Evolutionary conservation across 2,113 vertebrate genomes (phyloP), one percentile per base, ranked within the genome.

Genomic region (Athene noctua): DNA sequence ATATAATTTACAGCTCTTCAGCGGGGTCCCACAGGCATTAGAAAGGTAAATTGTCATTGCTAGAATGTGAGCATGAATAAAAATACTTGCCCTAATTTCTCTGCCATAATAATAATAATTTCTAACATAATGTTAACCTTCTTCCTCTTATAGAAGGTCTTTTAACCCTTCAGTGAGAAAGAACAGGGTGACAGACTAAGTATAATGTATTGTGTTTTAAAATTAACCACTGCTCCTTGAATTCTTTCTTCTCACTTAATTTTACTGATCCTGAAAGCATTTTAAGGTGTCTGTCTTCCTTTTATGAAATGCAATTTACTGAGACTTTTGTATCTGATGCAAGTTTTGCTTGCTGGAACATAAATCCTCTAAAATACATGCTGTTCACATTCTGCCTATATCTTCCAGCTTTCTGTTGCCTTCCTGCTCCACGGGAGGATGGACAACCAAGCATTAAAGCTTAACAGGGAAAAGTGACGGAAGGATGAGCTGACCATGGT

Each of bases 21-120:
- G 16, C 1, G 0, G 22, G 19, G 73, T 66, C 77, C 65, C 57
- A 65, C 0, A 2, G 73, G 44, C 30, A 55, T 67, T 72, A 52
- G 44, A 42, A 92, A 89, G 57, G 26, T 63, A 81, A 85, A 81
- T 81, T 89, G 65, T 55, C 42, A 3, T 65, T 96, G 52, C 57
- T 61, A 89, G 80, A 92, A 62, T 0, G 4, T 61, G 32, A 57
- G 49, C 61, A 85, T 49, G 73, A 94, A 82, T 84, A 95, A 93
- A 97, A 96, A 93, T 92, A 86, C 49, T 84, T 94, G 92, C 26
- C 89, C 93, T 89, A 73, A 59, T 96, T 96, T 96, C 70, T 85
- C 61, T 77, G 62, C 27, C 52, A 40, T 71, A 66, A 61, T 40
- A 87, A 49, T 92, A 0, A 18, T 68, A 25, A 61, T 89, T 84